Base-by-base conservation (phyloP, 2,888 invertebrate genomes). In the Heliconius ismenius region DNA sequence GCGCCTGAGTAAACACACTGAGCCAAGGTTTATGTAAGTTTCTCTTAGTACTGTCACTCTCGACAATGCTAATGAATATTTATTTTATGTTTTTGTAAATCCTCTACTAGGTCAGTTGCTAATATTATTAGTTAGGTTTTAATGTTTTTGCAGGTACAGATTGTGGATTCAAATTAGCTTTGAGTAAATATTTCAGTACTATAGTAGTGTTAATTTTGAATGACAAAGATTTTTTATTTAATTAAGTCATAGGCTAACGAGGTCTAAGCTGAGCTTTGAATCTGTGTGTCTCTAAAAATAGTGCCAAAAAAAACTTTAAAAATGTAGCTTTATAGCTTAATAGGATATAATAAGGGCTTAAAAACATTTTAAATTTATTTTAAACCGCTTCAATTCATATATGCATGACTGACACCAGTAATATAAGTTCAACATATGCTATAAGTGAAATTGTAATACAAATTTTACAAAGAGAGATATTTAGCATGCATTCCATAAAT, bases 31-130 rank as follows among this genome's bases (percentile, higher is more conserved):
- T 54, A 70, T 28, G n/a, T 70, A 70, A 32, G 21, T 70, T 54
- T 70, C n/a, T 54, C 69, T 70, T 9, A 32, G 69, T 70, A 54
- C 49, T 70, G 32, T 70, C 69, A 70, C 54, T 70, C 69, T 26
- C 69, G 69, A 54, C 69, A 54, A 54, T 54, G 54, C 69, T 70
- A 58, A 70, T 58, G 69, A 58, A 70, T 58, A 32, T 54, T 58
- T 70, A 58, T 65, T 65, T 65, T 39, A 65, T 39, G 13, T 67
- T 67, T 65, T 65, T 36, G n/a, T 36, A 24, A 10, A 24, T 49
- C 21, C 49, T 36, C 65, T n/a, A 21, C 32, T 65, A 65, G 65
- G 36, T 65, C 32, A 36, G 4, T 11, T 13, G n/a, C 4, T 67
- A 24, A 3, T 15, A 39, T 39, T 39, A n/a, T 39, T 67, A 39